Percentiles rank a stretch among this genome's conserved stretches.
phyloP scores from a whole-genome alignment of 2,888 invertebrate species.

The Siphlonurus alternatus region DNA sequence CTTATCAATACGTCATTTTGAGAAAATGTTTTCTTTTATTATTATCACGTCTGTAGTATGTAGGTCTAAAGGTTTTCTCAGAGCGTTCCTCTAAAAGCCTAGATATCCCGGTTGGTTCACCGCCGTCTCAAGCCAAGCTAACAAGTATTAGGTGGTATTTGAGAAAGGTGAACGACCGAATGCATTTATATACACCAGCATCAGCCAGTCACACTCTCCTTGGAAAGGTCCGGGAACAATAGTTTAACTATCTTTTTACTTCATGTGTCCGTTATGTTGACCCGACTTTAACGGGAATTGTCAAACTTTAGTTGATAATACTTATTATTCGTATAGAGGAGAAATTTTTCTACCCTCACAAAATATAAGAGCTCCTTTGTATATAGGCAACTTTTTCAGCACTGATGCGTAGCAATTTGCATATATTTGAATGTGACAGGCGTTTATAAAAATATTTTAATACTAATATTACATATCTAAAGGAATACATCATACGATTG shows the following conservation, averaged over 20 bases:
- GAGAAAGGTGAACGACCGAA: neutral
- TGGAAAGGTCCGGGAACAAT: neutral
- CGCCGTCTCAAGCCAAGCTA: neutral
- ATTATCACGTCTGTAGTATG: neutral
- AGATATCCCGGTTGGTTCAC: neutral
- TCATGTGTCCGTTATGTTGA: neutral
- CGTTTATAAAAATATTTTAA: neutral
- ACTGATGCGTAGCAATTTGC: neutral
- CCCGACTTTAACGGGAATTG: neutral
- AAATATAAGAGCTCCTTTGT: neutral
- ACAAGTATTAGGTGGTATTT: no score
- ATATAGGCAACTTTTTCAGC: neutral
- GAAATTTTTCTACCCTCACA: no score
- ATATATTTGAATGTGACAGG: neutral
- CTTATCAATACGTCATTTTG: neutral
- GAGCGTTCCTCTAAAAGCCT: conserved; percentile 2
- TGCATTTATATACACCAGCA: no score
- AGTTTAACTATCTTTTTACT: neutral
- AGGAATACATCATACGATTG: no score
- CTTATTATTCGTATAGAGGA: neutral
- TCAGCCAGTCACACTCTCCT: no score
- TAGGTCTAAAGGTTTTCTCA: conserved; percentile 2
- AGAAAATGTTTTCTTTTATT: neutral
- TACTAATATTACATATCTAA: neutral
- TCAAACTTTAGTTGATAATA: neutral